Conservation (phyloP, 2,797 vertebrate genomes). For the Syngnathus acus region DNA sequence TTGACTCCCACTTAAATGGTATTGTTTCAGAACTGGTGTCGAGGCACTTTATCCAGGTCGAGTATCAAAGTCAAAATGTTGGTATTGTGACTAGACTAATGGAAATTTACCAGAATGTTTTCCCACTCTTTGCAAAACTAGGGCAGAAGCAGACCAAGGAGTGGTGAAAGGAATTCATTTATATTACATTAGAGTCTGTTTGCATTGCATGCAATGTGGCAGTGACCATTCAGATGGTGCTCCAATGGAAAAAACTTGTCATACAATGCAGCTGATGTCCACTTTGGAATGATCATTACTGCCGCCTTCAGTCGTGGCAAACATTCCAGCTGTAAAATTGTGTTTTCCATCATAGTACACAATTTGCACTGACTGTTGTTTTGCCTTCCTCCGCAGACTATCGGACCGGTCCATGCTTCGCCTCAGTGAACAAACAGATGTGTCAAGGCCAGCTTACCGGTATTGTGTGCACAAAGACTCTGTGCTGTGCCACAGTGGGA, state of each 20-base stretch:
- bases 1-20: too few relatives aligned
- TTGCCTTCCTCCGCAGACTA: conserved; percentile 79
- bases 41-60: too few relatives aligned
- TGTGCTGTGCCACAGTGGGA: conserved; percentile 95
- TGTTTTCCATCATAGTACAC: not conserved
- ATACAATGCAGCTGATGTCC: not conserved
- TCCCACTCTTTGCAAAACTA: not conserved
- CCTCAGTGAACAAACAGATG: conserved; percentile 97
- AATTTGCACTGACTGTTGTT: conserved; percentile 13
- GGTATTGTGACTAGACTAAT: not conserved
- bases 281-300: not conserved
- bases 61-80: too few relatives aligned
- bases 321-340: not conserved
- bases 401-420: conserved; percentile 92
- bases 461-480: conserved; percentile 95
- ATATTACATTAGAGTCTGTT: not conserved
- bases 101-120: not conserved
- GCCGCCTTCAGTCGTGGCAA: too few relatives aligned
- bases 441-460: conserved; percentile 96
- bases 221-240: not conserved
- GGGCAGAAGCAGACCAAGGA: not conserved
- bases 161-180: not conserved
- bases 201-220: not conserved
- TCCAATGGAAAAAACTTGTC: not conserved
- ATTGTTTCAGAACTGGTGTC: too few relatives aligned